Evolutionary conservation across 2,888 invertebrate genomes (phyloP).

Genomic region (Diloba caeruleocephala): DNA sequence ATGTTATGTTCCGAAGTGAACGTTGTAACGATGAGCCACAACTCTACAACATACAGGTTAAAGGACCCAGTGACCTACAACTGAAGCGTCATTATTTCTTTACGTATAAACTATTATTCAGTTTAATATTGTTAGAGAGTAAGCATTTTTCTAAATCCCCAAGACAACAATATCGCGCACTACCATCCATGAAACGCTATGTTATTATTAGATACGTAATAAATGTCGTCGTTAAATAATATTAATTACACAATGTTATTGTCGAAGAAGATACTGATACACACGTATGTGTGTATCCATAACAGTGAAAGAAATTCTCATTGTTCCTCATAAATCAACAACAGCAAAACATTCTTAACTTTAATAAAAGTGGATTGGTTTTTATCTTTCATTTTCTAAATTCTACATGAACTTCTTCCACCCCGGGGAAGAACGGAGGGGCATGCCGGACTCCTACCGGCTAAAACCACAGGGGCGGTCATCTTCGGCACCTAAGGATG

Average conservation of each 20-base stretch:
- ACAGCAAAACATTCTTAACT: slow-evolving; percentile 32
- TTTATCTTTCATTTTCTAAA: no score
- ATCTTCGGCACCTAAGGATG: no score
- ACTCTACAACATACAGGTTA: slow-evolving; percentile 52
- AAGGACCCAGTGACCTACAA: slow-evolving; percentile 58
- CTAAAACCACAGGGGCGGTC: no score
- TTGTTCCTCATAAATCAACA: slow-evolving; percentile 30
- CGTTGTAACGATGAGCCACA: slow-evolving; percentile 55
- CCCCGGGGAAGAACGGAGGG: no score
- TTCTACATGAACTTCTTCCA: no score
- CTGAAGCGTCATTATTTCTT: background rate
- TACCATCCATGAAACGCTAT: background rate
- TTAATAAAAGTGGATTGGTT: slow-evolving; percentile 56
- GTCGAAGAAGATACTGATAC: background rate
- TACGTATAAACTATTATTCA: background rate
- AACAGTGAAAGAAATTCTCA: slow-evolving; percentile 7
- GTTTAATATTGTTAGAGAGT: background rate
- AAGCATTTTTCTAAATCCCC: background rate
- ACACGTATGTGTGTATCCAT: background rate
- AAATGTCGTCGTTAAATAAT: background rate
- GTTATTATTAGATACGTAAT: background rate
- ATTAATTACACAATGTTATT: background rate
- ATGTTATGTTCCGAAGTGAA: slow-evolving; percentile 58
- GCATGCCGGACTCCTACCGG: no score
- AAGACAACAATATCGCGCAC: background rate